phyloP scores from a whole-genome alignment of 2,797 vertebrate species.

The Mormyrus proboscirostris region DNA sequence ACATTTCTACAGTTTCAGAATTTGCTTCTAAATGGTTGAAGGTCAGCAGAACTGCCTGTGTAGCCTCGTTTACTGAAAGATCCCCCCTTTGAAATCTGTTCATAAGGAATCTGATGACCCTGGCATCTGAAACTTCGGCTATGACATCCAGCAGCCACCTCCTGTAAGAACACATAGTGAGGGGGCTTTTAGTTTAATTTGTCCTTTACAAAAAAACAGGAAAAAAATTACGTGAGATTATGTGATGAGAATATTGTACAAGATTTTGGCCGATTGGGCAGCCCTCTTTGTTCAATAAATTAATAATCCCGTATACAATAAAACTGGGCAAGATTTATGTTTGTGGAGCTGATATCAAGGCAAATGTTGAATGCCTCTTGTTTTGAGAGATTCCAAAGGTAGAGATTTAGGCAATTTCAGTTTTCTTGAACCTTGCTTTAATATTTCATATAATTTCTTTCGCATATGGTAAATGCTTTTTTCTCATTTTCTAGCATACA shows the following conservation, averaged over 20 bases:
- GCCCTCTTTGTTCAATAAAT: neutral
- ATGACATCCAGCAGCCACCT: conserved; percentile 67
- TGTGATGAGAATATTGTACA: neutral
- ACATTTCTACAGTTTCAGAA: conserved; percentile 49
- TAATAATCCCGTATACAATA: neutral
- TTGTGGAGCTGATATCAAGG: neutral
- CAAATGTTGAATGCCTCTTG: neutral
- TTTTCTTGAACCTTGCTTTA: neutral
- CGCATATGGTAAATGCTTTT: neutral
- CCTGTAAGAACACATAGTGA: conserved; percentile 41
- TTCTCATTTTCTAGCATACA: neutral
- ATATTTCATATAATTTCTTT: neutral
- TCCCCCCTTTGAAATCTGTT: conserved; percentile 57
- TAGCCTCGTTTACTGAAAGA: conserved; percentile 54
- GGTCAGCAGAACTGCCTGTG: conserved; percentile 52
- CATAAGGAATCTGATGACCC: conserved; percentile 65
- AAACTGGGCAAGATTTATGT: neutral
- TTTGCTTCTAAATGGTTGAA: conserved; percentile 58
- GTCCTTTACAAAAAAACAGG: neutral
- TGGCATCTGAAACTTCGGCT: conserved; percentile 55
- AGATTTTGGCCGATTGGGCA: neutral
- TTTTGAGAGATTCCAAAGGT: neutral
- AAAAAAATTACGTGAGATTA: neutral
- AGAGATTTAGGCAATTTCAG: neutral
- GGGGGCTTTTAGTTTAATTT: neutral